Base-by-base conservation (phyloP, 2,888 invertebrate genomes). In the Seladonia tumulorum region DNA sequence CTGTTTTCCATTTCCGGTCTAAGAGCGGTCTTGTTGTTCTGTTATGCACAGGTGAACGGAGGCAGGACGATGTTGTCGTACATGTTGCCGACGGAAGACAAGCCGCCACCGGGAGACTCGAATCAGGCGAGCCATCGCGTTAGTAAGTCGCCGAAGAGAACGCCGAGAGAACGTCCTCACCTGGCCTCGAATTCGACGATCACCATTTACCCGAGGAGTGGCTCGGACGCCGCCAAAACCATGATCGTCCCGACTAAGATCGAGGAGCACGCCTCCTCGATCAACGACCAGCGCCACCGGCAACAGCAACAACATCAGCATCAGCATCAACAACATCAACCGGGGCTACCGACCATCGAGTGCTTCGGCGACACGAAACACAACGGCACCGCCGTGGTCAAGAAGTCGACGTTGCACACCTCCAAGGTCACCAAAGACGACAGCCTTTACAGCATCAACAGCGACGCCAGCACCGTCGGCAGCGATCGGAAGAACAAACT, bases 11-110 rank as follows among this genome's bases (percentile, higher is more conserved):
- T 39, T 76, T 83, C 72, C 72, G 66, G 29, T 60, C 16, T 42
- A 14, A 77, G 73, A 68, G 53, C 63, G 35, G 49, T n/a, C 16
- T 63, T 66, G 60, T 39, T 85, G 79, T 71, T 79, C 42, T 70
- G 70, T 70, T 73, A 86, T 79, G 39, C 71, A 76, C 90, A 91
- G 88, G 86, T 88, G 81, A 88, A 88, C 81, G 85, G 85, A 76
- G 79, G 79, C 85, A 88, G 87, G 87, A 93, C 89, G 90, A 97
- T 97, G 97, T 96, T 97, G 96, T 97, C 97, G 90, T 97, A 97
- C 94, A 97, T 97, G 97, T 96, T 97, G 92, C 97, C 97, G 77
- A 96, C 97, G 93, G 97, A 97, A 93, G 97, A 97, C 94, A 97
- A 97, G 95, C 97, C 97, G 79, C 97, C 97, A 80, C 96, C 96